These are phyloP conservation scores for Cichladusa arquata DNA, from an alignment of 2,113 vertebrate genomes.

Conservation along the genomic window DNA sequence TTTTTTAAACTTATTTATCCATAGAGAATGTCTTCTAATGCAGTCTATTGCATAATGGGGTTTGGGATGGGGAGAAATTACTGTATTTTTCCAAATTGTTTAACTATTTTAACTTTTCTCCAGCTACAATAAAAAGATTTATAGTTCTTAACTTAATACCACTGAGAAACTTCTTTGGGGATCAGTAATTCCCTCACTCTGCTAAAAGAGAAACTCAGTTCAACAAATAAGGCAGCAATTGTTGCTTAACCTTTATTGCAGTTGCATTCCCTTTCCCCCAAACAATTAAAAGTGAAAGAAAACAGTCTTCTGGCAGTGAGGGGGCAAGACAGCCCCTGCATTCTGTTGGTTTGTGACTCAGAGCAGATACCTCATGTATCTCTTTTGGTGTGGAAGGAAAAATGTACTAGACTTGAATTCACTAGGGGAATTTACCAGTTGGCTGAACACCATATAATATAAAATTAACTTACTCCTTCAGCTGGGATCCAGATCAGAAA, in stretches of 20 bases:
- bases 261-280: constrained; percentile 3
- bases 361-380: not conserved
- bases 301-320: not conserved
- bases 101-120: not conserved
- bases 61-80: not conserved
- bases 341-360: not conserved
- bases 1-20: not conserved
- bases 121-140: not conserved
- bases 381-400: not conserved
- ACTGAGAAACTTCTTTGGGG: not conserved
- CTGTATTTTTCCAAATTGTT: not conserved
- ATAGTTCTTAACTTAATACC: not conserved
- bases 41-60: too few species aligned
- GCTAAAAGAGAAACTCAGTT: not conserved
- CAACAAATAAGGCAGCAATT: not conserved
- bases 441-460: not conserved
- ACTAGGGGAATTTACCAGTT: not conserved
- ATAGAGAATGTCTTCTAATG: not conserved
- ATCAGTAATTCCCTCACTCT: not conserved
- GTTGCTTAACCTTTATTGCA: not conserved
- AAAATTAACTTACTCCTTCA: not conserved
- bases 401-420: not conserved
- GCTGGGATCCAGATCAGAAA: not conserved
- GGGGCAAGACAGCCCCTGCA: not conserved
- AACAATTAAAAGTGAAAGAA: constrained; percentile 27